Conservation (phyloP, 2,113 vertebrate genomes). For the Hemiprocne comata region DNA sequence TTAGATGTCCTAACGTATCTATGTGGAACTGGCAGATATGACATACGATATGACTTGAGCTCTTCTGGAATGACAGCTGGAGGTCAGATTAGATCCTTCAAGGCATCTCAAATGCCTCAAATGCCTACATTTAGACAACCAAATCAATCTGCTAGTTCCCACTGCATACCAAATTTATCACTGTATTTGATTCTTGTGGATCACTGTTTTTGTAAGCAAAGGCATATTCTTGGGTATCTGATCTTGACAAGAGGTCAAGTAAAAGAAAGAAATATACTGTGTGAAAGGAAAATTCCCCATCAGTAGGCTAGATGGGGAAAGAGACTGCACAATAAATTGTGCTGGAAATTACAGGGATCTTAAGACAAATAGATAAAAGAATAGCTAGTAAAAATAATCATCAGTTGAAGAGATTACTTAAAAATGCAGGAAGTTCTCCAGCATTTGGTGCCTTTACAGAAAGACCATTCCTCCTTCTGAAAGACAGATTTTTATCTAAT, state of each 20-base stretch:
- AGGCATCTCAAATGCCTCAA: background rate
- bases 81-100: conserved; percentile 2
- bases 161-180: background rate
- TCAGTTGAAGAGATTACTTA: background rate
- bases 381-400: background rate
- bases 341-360: background rate
- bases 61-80: conserved; percentile 13
- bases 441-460: background rate
- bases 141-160: background rate
- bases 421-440: background rate
- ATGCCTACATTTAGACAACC: background rate
- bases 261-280: background rate
- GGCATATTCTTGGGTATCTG: background rate
- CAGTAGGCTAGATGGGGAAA: background rate
- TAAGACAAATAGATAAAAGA: background rate
- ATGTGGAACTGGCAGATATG: background rate
- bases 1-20: background rate
- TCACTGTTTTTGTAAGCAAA: background rate
- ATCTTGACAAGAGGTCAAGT: background rate
- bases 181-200: background rate
- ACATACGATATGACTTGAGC: background rate
- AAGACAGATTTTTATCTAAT: background rate
- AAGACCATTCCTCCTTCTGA: background rate
- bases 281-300: background rate
- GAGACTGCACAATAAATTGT: background rate